These are phyloP conservation scores for Cyprinodon tularosa DNA, from an alignment of 2,113 vertebrate species.

Conservation along the genomic window DNA sequence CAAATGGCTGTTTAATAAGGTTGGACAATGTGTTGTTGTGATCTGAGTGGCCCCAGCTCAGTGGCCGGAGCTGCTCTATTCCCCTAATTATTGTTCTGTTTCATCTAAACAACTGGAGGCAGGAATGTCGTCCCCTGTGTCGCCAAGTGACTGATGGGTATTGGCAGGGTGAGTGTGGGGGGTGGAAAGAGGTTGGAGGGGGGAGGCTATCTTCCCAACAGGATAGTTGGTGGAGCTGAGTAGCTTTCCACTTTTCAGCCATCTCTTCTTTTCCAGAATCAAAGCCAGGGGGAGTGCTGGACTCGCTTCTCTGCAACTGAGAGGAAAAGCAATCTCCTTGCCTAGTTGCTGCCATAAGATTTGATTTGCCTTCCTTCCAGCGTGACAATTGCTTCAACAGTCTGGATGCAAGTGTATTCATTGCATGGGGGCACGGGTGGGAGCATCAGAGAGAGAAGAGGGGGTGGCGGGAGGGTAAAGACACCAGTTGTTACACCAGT, in stretches of 20 bases:
- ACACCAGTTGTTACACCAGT: slow-evolving; percentile 73
- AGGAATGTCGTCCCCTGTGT: slow-evolving; percentile 59
- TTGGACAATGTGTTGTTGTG: slow-evolving; percentile 82
- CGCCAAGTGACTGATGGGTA: slow-evolving; percentile 64
- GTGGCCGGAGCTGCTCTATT: slow-evolving; percentile 73
- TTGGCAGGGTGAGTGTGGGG: slow-evolving; percentile 54
- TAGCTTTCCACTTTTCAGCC: slow-evolving; percentile 56
- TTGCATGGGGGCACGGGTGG: slow-evolving; percentile 65
- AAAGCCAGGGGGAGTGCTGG: slow-evolving; percentile 53
- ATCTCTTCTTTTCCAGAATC: slow-evolving; percentile 52
- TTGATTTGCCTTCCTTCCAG: slow-evolving; percentile 82
- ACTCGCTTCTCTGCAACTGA: slow-evolving; percentile 57
- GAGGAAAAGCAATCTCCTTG: slow-evolving; percentile 82
- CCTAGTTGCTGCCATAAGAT: slow-evolving; percentile 78
- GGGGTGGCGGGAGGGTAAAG: slow-evolving; percentile 40
- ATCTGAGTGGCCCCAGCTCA: slow-evolving; percentile 75
- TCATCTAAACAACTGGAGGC: slow-evolving; percentile 67
- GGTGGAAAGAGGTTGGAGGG: slow-evolving; percentile 45
- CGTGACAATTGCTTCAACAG: slow-evolving; percentile 79
- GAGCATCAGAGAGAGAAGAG: slow-evolving; percentile 42
- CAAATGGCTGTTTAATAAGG: slow-evolving; percentile 83
- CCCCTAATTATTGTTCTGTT: slow-evolving; percentile 77
- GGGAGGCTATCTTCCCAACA: slow-evolving; percentile 63
- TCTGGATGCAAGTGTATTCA: slow-evolving; percentile 78
- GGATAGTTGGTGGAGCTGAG: slow-evolving; percentile 46